phyloP scores from a whole-genome alignment of 2,888 invertebrate species.

The Drosophila prostipennis region DNA sequence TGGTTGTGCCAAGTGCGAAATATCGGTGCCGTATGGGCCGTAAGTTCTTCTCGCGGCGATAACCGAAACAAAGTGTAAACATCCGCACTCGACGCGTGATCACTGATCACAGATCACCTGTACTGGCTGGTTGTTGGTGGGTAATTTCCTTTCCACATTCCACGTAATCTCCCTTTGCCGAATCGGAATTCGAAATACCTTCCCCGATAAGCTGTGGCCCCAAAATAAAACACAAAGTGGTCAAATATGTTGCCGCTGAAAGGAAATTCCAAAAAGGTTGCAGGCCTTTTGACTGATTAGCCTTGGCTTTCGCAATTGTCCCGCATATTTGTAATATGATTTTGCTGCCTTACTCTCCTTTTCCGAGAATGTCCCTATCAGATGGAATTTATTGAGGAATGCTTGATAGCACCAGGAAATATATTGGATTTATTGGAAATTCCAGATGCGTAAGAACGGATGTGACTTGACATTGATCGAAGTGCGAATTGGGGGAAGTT shows the following conservation, averaged over 20 bases:
- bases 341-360: constrained; percentile 46
- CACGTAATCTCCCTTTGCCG: not conserved
- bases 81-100: constrained; percentile 41
- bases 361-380: constrained; percentile 52
- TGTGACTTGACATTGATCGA: constrained; percentile 14
- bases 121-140: constrained; percentile 6
- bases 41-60: constrained; percentile 34
- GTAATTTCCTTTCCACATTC: constrained; percentile 12
- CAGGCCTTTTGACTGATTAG: constrained; percentile 52
- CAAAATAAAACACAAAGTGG: not conserved
- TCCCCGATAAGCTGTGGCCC: constrained; percentile 14
- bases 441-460: constrained; percentile 15
- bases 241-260: not conserved
- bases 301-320: not conserved
- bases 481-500: constrained; percentile 1
- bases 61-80: constrained; percentile 39
- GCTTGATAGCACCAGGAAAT: constrained; percentile 30
- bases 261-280: constrained; percentile 37
- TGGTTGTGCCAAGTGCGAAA: constrained; percentile 44
- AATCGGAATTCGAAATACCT: not conserved
- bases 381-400: constrained; percentile 41
- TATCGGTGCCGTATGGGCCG: not conserved
- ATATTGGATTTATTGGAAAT: constrained; percentile 8
- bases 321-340: constrained; percentile 47
- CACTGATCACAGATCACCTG: constrained; percentile 26